Evolutionary conservation across 2,797 vertebrate species (phyloP), one percentile per base, ranked within the genome.

Genomic region (Geotrypetes seraphini): DNA sequence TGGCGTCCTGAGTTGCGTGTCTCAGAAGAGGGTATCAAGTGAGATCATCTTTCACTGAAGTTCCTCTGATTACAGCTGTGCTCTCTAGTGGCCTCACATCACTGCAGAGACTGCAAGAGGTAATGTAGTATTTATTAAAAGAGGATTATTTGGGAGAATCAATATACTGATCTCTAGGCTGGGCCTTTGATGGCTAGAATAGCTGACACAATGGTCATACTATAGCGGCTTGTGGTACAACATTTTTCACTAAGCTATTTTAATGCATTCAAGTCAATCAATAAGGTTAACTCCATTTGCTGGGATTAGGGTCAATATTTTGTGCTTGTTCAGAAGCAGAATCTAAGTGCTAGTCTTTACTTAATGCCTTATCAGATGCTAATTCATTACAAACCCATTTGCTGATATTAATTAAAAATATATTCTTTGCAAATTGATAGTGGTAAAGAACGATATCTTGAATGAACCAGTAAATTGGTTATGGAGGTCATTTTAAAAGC

Each of bases 81-180:
- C 71, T 80, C 66, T 76, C 63, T 66, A 78, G 83, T 82, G 78
- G 76, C 66, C 66, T 79, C 79, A 74, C 63, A 73, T 45, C 60
- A 71, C 59, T 69, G 54, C 50, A 62, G 65, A 74, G 66, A 70
- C 62, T 75, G 65, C 48, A 63, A 71, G 53, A 69, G 73, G 84
- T 73, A 80, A 79, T 75, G 55, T 71, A 71, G 67, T 83, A 84
- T 85, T 84, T 86, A 81, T 81, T 78, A 79, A 69, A 69, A 64
- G 37, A 69, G 36, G 33, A 71, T 55, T 74, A 57, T 76, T 81
- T 77, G 75, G 67, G 51, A 63, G 47, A 71, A 83, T 84, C 76
- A 73, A 78, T 86, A 78, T 47, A 30, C 61, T 74, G 62, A 33
- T 25, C 73, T 63, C 69, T 55, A 66, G 55, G 57, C 57, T 75